Base-by-base conservation (phyloP, 1,140 invertebrate species). In the Oscheius sp. region DNA sequence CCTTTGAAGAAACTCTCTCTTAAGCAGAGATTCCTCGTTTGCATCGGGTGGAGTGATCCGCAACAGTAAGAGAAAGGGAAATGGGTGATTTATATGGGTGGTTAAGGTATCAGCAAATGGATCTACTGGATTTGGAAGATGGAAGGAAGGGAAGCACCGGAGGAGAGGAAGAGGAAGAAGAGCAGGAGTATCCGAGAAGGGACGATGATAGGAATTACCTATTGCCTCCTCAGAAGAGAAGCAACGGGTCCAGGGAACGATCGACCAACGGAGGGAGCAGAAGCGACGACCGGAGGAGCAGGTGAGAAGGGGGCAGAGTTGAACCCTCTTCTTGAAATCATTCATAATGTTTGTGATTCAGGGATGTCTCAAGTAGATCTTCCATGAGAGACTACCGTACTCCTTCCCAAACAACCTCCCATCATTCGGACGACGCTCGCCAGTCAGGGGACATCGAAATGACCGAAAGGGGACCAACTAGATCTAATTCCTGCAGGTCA, bases 41-140 rank as follows among this genome's bases (percentile, higher is more conserved):
- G 74, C 26, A 75, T 75, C 29, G 74, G 74, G 32, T 46, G 61
- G 68, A 68, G 59, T 2, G 68, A 72, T 61, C 67, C 68, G 1
- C 66, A 65, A 2, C 55, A 75, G 46, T 75, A 45, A 20, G 46
- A 34, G 18, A 49, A 31, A 20, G n/a, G 13, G 49, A 26, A 45
- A 31, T 36, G 49, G 10, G 36, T 29, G n/a, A 65, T 65, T 29
- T 36, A 65, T 45, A 65, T 65, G 62, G 62, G 49, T 45, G 62
- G 49, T 31, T 36, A 45, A 0, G 38, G 36, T 28, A 31, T 36
- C n/a, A 46, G 62, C n/a, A 42, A n/a, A n/a, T n/a, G n/a, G n/a
- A n/a, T n/a, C n/a, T n/a, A n/a, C n/a, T n/a, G n/a, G 28, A 15
- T 7, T 15, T 55, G 7, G 49, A 55, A 26, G 49, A 55, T 20